Base-by-base conservation (phyloP, 2,797 vertebrate species). In the Melanotaenia nigrans region DNA sequence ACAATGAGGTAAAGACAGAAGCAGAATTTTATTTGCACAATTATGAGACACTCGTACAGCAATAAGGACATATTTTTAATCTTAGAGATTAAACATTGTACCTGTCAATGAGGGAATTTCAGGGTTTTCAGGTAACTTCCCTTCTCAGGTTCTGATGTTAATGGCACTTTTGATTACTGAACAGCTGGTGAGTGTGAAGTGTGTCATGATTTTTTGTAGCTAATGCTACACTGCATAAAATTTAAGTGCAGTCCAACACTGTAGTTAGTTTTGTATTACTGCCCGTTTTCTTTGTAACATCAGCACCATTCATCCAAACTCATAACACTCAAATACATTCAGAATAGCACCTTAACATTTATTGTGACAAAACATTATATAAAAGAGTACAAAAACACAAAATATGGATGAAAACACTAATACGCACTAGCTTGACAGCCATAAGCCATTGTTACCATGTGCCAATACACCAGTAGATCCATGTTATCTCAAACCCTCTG, bases 351-450 rank as follows among this genome's bases (percentile, higher is more conserved):
- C 83, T 78, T 84, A 57, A 57, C 70, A 73, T 3, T 35, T 68
- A 71, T 78, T 40, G 30, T 73, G 56, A 76, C 77, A 69, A 54
- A 73, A 79, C 67, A 67, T 1, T 45, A 77, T 83, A 78, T 33
- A 89, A 85, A 85, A 83, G 79, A 85, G 74, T 82, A 86, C 47
- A 89, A 89, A 91, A 89, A 76, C 51, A 85, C 40, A 73, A 20
- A 77, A 5, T 0, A 79, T 66, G 65, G 68, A 84, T 75, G 28
- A 77, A 47, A 83, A 76, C 54, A 71, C 61, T 58, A 24, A 62
- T 9, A 69, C 12, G 5, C 55, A 47, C 59, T 61, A 68, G 25
- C 60, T 53, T 55, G 61, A 68, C 56, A 69, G 66, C 59, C 70
- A 72, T 59, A 70, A 79, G 54, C 62, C 59, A 71, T 47, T 58